Conservation (phyloP, 30 jellyfish, hydroid and myxozoan genomes). For the Hydra vulgaris region DNA sequence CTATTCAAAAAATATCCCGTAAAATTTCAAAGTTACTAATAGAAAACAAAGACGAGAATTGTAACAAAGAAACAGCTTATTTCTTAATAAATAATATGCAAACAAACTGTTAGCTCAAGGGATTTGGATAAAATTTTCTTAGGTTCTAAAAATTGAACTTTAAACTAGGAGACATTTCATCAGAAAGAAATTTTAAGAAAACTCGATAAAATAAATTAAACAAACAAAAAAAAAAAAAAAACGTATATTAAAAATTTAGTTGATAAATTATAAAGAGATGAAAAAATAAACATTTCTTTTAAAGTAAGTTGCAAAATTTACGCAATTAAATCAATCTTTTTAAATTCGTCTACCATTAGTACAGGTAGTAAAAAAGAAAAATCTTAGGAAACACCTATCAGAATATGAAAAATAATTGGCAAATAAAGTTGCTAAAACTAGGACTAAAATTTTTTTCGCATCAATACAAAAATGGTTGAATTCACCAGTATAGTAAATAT, state of each 20-base stretch:
- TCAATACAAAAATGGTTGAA: slow-evolving; percentile 35
- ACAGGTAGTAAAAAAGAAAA: background rate
- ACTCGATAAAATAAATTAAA: background rate
- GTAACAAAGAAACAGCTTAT: background rate
- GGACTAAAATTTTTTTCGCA: slow-evolving; percentile 31
- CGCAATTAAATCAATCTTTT: background rate
- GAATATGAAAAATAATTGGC: background rate
- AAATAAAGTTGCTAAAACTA: background rate
- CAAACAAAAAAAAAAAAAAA: background rate
- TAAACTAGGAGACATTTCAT: background rate
- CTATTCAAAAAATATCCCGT: slow-evolving; percentile 18
- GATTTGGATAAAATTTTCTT: background rate
- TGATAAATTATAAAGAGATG: background rate
- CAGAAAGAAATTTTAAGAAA: background rate
- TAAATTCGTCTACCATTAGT: too few species aligned
- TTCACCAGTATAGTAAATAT: slow-evolving; percentile 34
- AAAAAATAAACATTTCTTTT: background rate
- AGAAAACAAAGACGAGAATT: background rate
- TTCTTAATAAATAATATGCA: background rate
- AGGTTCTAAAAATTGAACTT: background rate
- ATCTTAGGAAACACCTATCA: background rate
- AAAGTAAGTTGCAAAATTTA: background rate
- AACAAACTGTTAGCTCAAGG: background rate
- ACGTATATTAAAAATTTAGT: background rate
- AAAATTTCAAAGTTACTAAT: slow-evolving; percentile 1